phyloP scores from a whole-genome alignment of 2,888 invertebrate species.

The Salpingus planirostris region DNA sequence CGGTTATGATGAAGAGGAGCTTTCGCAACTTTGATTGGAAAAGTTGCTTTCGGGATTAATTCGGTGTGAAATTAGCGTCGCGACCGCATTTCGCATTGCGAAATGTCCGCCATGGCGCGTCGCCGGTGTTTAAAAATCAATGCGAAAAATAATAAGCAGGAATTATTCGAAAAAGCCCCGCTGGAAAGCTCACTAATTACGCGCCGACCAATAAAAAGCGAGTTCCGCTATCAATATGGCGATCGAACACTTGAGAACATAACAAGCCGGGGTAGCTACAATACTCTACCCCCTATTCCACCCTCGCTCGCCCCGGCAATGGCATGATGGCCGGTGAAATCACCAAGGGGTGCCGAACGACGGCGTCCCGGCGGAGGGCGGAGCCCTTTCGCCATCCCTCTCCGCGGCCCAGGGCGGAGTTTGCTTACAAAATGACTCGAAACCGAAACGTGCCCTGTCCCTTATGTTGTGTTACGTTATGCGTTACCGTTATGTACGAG shows the following conservation, averaged over 20 bases:
- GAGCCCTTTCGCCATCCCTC: conserved; percentile 17
- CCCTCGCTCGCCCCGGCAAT: conserved; percentile 25
- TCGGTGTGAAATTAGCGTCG: too few relatives aligned
- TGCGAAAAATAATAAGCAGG: too few relatives aligned
- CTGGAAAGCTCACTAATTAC: conserved; percentile 13
- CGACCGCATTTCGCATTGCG: too few relatives aligned
- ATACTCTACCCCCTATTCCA: conserved; percentile 21
- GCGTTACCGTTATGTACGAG: too few relatives aligned
- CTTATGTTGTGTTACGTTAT: too few relatives aligned
- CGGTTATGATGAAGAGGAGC: too few relatives aligned
- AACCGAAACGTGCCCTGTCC: too few relatives aligned
- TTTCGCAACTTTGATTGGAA: too few relatives aligned
- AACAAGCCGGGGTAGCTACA: conserved; percentile 20
- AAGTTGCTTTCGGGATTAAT: too few relatives aligned
- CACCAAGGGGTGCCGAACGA: conserved; percentile 18
- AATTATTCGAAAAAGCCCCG: too few relatives aligned
- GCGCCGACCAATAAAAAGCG: conserved; percentile 15
- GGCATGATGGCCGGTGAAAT: conserved; percentile 25
- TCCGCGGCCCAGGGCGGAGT: conserved; percentile 18
- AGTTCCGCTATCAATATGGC: conserved; percentile 15
- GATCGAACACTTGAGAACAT: conserved; percentile 16
- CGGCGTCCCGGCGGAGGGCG: conserved; percentile 23
- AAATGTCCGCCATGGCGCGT: too few relatives aligned
- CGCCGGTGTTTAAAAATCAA: too few relatives aligned
- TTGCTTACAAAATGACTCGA: conserved; percentile 20